phyloP scores from a whole-genome alignment of 2,113 vertebrate species.

The Eptesicus fuscus region DNA sequence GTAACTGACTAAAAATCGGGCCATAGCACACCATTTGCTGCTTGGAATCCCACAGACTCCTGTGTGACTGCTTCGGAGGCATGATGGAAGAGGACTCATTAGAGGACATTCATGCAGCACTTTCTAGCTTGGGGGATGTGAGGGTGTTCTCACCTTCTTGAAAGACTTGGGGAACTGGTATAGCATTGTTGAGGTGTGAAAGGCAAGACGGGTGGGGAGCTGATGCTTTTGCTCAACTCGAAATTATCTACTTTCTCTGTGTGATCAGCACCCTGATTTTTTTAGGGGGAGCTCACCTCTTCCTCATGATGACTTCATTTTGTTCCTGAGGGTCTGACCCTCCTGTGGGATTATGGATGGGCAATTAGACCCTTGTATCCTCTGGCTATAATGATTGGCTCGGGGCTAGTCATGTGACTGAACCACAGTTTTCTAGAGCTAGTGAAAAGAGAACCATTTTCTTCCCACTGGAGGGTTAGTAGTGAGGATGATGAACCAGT shows the following conservation, averaged over 20 bases:
- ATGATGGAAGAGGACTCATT: background rate
- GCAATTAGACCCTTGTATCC: background rate
- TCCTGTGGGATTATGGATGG: background rate
- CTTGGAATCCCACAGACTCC: background rate
- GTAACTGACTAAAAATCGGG: background rate
- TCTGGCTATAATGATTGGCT: background rate
- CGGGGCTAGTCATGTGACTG: background rate
- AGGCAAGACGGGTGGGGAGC: background rate
- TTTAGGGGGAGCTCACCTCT: accelerated
- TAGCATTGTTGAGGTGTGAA: background rate
- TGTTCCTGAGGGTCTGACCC: background rate
- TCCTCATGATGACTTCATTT: background rate
- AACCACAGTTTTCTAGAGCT: background rate
- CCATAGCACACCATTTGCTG: background rate
- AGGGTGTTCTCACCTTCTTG: background rate
- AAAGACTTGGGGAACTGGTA: background rate
- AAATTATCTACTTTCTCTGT: background rate
- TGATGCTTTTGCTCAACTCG: background rate
- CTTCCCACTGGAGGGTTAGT: background rate
- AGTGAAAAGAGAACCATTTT: background rate
- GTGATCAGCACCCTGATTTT: background rate
- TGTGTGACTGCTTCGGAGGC: background rate
- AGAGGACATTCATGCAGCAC: background rate
- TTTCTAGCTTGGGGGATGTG: background rate
- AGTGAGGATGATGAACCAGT: background rate